These are phyloP conservation scores for Trachymyrmex septentrionalis DNA, from an alignment of 1,140 invertebrate species.

Conservation along the genomic window DNA sequence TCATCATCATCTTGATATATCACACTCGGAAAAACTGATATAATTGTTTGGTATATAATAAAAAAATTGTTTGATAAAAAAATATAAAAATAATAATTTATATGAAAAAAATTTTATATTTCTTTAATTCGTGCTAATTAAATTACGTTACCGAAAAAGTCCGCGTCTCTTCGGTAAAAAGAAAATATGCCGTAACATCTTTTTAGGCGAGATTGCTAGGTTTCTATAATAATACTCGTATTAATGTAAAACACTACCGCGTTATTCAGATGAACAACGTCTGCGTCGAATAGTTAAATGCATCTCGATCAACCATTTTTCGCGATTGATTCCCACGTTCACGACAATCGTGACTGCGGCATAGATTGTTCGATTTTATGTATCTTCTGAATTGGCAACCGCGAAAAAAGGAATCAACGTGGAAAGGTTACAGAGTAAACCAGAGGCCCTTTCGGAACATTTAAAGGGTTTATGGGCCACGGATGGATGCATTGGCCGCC, in stretches of 20 bases:
- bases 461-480: constrained; percentile 65
- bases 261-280: constrained; percentile 1
- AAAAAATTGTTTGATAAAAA: background rate
- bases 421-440: constrained; percentile 65
- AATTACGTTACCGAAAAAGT: background rate
- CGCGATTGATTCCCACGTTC: constrained; percentile 29
- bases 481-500: constrained; percentile 63
- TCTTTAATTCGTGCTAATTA: background rate
- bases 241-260: background rate
- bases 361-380: constrained; percentile 41
- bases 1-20: background rate
- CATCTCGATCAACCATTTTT: constrained; percentile 20
- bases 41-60: background rate
- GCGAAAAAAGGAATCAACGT: constrained; percentile 49
- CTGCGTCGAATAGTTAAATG: background rate
- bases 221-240: background rate
- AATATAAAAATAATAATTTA: background rate
- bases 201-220: background rate
- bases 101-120: too few species aligned
- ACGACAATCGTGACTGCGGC: constrained; percentile 21
- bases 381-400: constrained; percentile 44
- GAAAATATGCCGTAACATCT: background rate
- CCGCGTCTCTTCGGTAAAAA: background rate
- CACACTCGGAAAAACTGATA: background rate
- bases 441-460: constrained; percentile 59